Base-by-base conservation (phyloP, 2,797 vertebrate species). In the Muscicapa comitata region DNA sequence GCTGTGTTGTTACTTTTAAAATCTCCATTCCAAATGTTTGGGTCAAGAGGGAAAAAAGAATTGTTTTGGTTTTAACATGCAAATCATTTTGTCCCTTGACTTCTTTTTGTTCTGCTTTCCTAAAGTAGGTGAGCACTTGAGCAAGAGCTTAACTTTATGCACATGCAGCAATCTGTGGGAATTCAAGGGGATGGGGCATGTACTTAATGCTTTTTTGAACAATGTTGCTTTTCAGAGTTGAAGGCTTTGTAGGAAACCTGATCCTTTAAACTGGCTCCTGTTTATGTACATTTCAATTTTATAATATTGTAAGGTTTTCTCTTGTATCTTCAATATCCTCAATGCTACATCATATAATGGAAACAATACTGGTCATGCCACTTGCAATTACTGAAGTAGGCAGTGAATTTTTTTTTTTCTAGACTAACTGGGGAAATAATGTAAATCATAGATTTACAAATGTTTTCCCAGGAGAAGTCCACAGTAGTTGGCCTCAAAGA, bases 221-320 rank as follows among this genome's bases (percentile, higher is more conserved):
- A 96, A 73, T 59, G 79, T 84, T 96, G 66, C 79, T 90, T 94
- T 94, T 91, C 79, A 90, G 87, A 78, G 16, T 84, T 88, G 73
- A 86, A 88, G 55, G 42, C 55, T 83, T 79, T 86, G 76, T 90
- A 86, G 70, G 88, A 95, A 96, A 92, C 66, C 21, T 25, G 72
- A 91, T 91, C 61, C 55, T 94, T 96, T 91, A 93, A 91, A 78
- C 51, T 65, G 43, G 81, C 76, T 95, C 63, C 94, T 91, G 91
- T 91, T 96, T 93, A 93, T 90, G 54, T 89, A 88, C 66, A 70
- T 90, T 96, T 94, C 79, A 78, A 40, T 80, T 93, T 88, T 91
- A 81, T 57, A 89, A 74, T 82, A 86, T 61, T 94, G 28, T 86
- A 79, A 73, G 55, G 89, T 97, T 95, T 92, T 11, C 48, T 53